A percentile compares a stretch with the other conserved stretches of the same genome.
These are phyloP conservation scores for Takifugu rubripes DNA, from an alignment of 2,797 vertebrate genomes.

Conservation along the genomic window DNA sequence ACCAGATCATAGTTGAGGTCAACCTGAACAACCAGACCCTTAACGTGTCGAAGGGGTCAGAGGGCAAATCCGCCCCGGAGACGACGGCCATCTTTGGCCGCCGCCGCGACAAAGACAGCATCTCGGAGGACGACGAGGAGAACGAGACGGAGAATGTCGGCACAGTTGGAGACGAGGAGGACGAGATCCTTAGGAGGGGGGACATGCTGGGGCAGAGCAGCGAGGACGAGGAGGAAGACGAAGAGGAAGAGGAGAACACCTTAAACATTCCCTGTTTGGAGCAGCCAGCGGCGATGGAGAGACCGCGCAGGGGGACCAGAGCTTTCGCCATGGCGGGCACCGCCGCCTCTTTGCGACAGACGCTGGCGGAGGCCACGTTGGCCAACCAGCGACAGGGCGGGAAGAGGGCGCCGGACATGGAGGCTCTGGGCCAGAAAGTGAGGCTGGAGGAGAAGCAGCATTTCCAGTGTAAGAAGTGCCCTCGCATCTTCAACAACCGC, in stretches of 20 bases:
- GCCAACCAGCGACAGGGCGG: slow-evolving; percentile 70
- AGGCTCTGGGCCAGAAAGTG: slow-evolving; percentile 84
- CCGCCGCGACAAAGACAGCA: slow-evolving; percentile 52
- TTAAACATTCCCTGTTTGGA: slow-evolving; percentile 71
- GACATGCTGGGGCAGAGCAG: slow-evolving; percentile 57
- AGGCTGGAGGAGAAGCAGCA: slow-evolving; percentile 95
- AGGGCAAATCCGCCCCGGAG: slow-evolving; percentile 76
- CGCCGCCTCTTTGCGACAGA: slow-evolving; percentile 66
- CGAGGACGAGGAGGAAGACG: slow-evolving; percentile 71
- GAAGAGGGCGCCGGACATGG: slow-evolving; percentile 75
- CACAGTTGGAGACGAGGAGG: slow-evolving; percentile 64
- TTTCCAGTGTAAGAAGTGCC: slow-evolving; percentile 93
- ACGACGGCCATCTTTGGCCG: slow-evolving; percentile 64
- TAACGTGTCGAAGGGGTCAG: slow-evolving; percentile 90
- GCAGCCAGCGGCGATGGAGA: slow-evolving; percentile 50
- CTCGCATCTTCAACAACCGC: slow-evolving; percentile 95
- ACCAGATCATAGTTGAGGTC: slow-evolving; percentile 98
- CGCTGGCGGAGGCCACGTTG: slow-evolving; percentile 58
- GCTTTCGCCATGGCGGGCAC: slow-evolving; percentile 58
- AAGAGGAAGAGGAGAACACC: slow-evolving; percentile 73
- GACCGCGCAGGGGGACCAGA: slow-evolving; percentile 67
- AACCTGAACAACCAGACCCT: slow-evolving; percentile 99
- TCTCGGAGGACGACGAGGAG: slow-evolving; percentile 72
- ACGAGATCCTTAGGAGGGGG: slow-evolving; percentile 56
- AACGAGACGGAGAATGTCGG: slow-evolving; percentile 71